Conservation (phyloP, 2,888 invertebrate species). For the Opisthograptis luteolata region DNA sequence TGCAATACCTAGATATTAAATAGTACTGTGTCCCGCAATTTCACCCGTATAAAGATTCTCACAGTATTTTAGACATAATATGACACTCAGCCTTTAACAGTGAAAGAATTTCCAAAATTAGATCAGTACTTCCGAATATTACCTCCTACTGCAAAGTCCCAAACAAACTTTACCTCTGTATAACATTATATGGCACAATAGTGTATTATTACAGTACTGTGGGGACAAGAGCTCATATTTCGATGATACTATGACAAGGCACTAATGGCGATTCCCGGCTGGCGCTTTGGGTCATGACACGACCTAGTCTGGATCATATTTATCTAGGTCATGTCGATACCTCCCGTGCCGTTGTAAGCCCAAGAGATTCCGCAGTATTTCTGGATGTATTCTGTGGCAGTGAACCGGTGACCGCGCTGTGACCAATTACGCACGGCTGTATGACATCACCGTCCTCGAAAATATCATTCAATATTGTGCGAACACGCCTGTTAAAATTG, state of each 20-base stretch:
- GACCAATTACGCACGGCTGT: slow-evolving; percentile 33
- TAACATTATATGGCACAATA: too few species aligned
- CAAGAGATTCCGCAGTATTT: slow-evolving; percentile 5
- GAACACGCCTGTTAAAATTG: slow-evolving; percentile 15
- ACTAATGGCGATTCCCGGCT: slow-evolving; percentile 25
- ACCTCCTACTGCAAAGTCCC: too few species aligned
- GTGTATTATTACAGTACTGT: too few species aligned
- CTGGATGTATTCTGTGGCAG: slow-evolving; percentile 27
- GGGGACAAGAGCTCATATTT: too few species aligned
- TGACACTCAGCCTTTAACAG: too few species aligned
- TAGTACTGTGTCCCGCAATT: too few species aligned
- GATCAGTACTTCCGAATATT: too few species aligned
- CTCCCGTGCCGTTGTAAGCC: slow-evolving; percentile 34
- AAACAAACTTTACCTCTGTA: too few species aligned
- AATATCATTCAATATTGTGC: slow-evolving; percentile 33
- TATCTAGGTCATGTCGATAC: slow-evolving; percentile 52
- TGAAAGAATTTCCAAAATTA: too few species aligned
- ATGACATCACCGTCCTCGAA: slow-evolving; percentile 36
- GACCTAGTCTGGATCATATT: slow-evolving; percentile 27
- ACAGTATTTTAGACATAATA: too few species aligned
- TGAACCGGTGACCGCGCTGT: slow-evolving; percentile 31
- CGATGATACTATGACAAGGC: slow-evolving; percentile 24
- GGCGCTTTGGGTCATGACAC: slow-evolving; percentile 32
- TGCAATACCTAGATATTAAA: too few species aligned
- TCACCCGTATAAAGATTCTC: too few species aligned